Conservation (phyloP, 2,113 vertebrate genomes). For the Cololabis saira region DNA sequence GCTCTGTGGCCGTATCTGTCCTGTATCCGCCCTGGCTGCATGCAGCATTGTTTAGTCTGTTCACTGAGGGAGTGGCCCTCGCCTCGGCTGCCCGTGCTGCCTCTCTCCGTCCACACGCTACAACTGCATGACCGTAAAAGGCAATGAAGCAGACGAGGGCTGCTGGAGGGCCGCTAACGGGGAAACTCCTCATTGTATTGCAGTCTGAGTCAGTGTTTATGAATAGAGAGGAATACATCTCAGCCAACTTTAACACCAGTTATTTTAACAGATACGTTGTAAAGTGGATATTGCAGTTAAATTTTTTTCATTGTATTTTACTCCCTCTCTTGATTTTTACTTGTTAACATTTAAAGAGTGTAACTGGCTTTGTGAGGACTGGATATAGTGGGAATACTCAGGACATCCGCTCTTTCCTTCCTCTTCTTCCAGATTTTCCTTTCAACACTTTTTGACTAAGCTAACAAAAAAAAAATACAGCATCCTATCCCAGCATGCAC, state of each 20-base stretch:
- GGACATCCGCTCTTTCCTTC: too few relatives aligned
- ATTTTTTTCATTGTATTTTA: not conserved
- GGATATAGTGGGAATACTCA: too few relatives aligned
- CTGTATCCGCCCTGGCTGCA: too few relatives aligned
- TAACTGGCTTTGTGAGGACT: too few relatives aligned
- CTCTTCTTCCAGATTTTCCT: too few relatives aligned
- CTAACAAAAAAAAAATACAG: too few relatives aligned
- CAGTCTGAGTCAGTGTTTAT: not conserved
- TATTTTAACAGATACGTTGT: not conserved
- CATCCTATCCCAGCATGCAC: too few relatives aligned
- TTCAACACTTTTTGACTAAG: too few relatives aligned
- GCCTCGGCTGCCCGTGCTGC: slow-evolving; percentile 49
- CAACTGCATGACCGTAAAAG: slow-evolving; percentile 66
- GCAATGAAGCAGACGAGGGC: slow-evolving; percentile 30
- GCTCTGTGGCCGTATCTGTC: too few relatives aligned
- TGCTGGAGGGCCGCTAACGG: slow-evolving; percentile 11
- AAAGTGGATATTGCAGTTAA: not conserved
- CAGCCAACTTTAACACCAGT: fast-evolving
- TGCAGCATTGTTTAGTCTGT: not conserved
- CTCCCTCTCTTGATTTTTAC: not conserved
- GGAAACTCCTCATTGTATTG: slow-evolving; percentile 1
- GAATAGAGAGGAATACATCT: not conserved
- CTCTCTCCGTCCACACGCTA: slow-evolving; percentile 44
- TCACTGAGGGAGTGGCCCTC: slow-evolving; percentile 22
- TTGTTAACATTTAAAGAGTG: too few relatives aligned